These are phyloP conservation scores for Phaetusa simplex DNA, from an alignment of 2,113 vertebrate genomes.

Conservation along the genomic window DNA sequence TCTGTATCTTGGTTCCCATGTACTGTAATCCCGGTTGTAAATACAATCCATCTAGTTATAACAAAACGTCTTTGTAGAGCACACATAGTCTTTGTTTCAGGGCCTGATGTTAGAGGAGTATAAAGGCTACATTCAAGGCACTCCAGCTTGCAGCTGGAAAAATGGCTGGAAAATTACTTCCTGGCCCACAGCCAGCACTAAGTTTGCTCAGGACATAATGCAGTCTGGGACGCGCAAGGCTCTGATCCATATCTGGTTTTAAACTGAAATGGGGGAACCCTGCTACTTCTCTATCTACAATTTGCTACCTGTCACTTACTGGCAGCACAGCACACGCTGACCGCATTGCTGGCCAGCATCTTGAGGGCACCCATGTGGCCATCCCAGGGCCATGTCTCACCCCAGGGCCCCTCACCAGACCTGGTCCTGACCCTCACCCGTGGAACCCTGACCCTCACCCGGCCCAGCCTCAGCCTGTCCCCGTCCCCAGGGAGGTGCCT, in stretches of 20 bases:
- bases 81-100: slow-evolving; percentile 60
- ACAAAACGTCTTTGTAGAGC: slow-evolving; percentile 54
- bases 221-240: background rate
- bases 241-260: background rate
- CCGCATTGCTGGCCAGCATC: fast-evolving
- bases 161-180: slow-evolving; percentile 62
- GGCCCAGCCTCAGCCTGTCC: background rate
- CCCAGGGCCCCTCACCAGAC: background rate
- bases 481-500: background rate
- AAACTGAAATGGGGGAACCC: background rate
- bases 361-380: fast-evolving
- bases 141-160: slow-evolving; percentile 49
- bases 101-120: background rate
- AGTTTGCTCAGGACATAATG: slow-evolving; percentile 15
- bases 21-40: slow-evolving; percentile 53
- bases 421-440: background rate
- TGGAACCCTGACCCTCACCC: too few species aligned
- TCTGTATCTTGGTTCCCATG: slow-evolving; percentile 14
- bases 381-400: background rate
- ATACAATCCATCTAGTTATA: slow-evolving; percentile 51
- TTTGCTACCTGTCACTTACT: background rate
- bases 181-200: slow-evolving; percentile 37
- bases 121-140: slow-evolving; percentile 57
- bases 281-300: background rate
- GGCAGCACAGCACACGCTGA: background rate